phyloP scores from a whole-genome alignment of 2,113 vertebrate species.

The Microcebus murinus region DNA sequence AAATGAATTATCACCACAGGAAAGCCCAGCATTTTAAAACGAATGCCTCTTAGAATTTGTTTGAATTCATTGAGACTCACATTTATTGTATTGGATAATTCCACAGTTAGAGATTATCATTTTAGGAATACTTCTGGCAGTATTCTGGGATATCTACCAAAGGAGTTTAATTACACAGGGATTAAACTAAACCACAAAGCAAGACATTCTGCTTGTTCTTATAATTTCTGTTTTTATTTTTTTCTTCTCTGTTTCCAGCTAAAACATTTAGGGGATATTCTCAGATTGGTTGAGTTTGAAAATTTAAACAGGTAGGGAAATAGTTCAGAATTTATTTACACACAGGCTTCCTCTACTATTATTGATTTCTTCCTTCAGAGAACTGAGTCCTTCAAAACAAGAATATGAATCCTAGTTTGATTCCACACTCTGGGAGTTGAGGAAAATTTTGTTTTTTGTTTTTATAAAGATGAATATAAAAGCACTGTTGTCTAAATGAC shows the following conservation, averaged over 20 bases:
- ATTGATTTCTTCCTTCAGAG: neutral
- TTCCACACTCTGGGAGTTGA: neutral
- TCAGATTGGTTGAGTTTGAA: neutral
- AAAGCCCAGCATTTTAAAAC: slow-evolving; percentile 23
- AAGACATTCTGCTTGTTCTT: neutral
- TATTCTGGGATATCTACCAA: neutral
- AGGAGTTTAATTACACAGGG: neutral
- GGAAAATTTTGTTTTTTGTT: neutral
- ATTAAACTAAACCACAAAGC: slow-evolving; percentile 21
- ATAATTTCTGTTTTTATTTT: neutral
- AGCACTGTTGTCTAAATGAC: neutral
- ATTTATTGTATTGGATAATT: neutral
- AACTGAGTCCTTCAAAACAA: neutral
- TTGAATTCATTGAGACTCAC: neutral
- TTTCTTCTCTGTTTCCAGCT: neutral
- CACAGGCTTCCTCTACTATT: neutral
- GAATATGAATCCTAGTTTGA: neutral
- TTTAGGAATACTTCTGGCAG: neutral
- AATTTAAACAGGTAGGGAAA: neutral
- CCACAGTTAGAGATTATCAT: neutral
- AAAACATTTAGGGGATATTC: neutral
- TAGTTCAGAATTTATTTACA: neutral
- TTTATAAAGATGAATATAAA: neutral
- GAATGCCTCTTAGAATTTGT: neutral
- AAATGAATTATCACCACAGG: neutral